Evolutionary conservation across 2,888 invertebrate genomes (phyloP).

Genomic region (Hybos culiciformis): DNA sequence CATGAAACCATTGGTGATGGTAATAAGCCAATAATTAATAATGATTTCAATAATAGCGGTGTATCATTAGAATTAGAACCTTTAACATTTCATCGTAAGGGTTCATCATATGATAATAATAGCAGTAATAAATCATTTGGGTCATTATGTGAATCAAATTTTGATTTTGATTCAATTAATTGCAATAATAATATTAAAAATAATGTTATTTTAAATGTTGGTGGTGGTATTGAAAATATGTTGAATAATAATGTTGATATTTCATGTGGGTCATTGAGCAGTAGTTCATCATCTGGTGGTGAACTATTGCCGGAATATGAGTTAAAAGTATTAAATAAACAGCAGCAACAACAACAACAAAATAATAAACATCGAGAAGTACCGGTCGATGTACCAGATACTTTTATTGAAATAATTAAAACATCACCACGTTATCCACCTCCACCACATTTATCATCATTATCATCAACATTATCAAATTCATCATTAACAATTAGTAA

Average conservation of each 20-base stretch:
- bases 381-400: constrained; percentile 82
- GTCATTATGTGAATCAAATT: constrained; percentile 19
- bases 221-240: background rate
- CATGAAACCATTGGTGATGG: constrained; percentile 6
- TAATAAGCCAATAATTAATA: constrained; percentile 13
- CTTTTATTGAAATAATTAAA: constrained; percentile 73
- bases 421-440: constrained; percentile 53
- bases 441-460: constrained; percentile 34
- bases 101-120: constrained; percentile 26
- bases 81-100: constrained; percentile 26
- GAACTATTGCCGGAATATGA: constrained; percentile 29
- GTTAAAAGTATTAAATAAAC: constrained; percentile 18
- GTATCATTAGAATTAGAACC: constrained; percentile 23
- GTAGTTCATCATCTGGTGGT: constrained; percentile 23
- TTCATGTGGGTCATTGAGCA: constrained; percentile 21
- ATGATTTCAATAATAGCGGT: constrained; percentile 13
- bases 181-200: constrained; percentile 3
- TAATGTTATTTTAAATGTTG: background rate
- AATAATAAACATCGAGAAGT: constrained; percentile 41
- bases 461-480: constrained; percentile 26
- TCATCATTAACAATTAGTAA: constrained; percentile 24
- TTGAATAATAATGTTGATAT: no score
- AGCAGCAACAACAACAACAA: constrained; percentile 5
- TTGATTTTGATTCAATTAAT: constrained; percentile 28
- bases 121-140: constrained; percentile 27